These are phyloP conservation scores for Drosophila peninsularis DNA, from an alignment of 2,888 invertebrate genomes.

Conservation along the genomic window DNA sequence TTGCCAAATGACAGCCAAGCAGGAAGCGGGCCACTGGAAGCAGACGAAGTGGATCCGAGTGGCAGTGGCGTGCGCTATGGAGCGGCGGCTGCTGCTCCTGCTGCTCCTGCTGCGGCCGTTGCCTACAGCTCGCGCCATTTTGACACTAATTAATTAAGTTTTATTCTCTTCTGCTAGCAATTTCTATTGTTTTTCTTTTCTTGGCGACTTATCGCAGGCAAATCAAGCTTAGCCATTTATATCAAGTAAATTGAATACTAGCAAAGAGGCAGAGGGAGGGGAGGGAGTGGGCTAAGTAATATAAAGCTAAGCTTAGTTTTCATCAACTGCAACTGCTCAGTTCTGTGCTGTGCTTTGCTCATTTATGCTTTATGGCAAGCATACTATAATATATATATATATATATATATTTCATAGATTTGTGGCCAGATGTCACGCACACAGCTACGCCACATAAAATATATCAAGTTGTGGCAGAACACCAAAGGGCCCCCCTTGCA, in stretches of 20 bases:
- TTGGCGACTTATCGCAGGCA: conserved; percentile 38
- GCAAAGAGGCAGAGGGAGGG: not conserved
- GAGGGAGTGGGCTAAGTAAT: not conserved
- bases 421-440: conserved; percentile 55
- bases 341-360: not conserved
- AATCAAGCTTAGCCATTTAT: conserved; percentile 48
- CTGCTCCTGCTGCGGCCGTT: not conserved
- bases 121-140: conserved; percentile 54
- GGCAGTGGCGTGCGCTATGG: conserved; percentile 10
- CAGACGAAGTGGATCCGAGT: conserved; percentile 24
- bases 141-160: conserved; percentile 79
- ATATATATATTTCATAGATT: conserved; percentile 50
- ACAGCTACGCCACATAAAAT: conserved; percentile 54
- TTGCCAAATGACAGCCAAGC: conserved; percentile 73
- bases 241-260: conserved; percentile 18
- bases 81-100: not conserved
- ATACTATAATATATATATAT: conserved; percentile 27
- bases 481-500: conserved; percentile 25
- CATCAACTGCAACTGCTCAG: conserved; percentile 3
- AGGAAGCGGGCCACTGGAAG: conserved; percentile 23
- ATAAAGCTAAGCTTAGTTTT: conserved; percentile 3
- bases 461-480: conserved; percentile 53
- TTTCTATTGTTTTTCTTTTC: conserved; percentile 18
- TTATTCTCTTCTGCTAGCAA: conserved; percentile 33
- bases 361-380: conserved; percentile 45